phyloP scores from a whole-genome alignment of 2,888 invertebrate genomes.

The Ormyrus rosae region DNA sequence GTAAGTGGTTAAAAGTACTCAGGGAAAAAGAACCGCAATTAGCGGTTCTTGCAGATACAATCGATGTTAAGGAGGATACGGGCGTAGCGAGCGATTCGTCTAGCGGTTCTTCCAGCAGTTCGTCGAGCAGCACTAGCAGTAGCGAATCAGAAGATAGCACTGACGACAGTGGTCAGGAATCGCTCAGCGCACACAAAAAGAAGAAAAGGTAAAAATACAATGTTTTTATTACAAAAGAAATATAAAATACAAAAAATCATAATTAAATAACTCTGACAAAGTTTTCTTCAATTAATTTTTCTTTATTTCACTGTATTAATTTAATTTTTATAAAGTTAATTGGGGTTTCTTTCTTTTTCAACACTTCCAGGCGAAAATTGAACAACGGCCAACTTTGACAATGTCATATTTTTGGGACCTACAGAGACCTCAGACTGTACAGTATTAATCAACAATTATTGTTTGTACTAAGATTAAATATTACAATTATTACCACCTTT shows the following conservation, averaged over 20 bases:
- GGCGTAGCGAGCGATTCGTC: slow-evolving; percentile 97
- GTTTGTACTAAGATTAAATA: slow-evolving; percentile 73
- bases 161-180: slow-evolving; percentile 89
- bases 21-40: slow-evolving; percentile 86
- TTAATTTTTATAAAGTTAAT: slow-evolving; percentile 55
- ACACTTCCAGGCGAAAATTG: slow-evolving; percentile 73
- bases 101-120: slow-evolving; percentile 86
- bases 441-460: slow-evolving; percentile 75
- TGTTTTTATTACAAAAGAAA: slow-evolving; percentile 24
- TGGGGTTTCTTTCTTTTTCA: slow-evolving; percentile 57
- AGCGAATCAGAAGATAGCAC: slow-evolving; percentile 84
- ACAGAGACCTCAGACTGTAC: slow-evolving; percentile 75
- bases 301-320: slow-evolving; percentile 56
- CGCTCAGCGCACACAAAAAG: slow-evolving; percentile 89
- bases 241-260: slow-evolving; percentile 7
- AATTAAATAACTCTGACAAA: slow-evolving; percentile 25
- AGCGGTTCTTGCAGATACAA: slow-evolving; percentile 86
- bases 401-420: slow-evolving; percentile 70
- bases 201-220: slow-evolving; percentile 79
- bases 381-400: slow-evolving; percentile 74
- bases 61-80: slow-evolving; percentile 90
- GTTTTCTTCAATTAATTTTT: slow-evolving; percentile 44
- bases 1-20: slow-evolving; percentile 89
- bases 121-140: slow-evolving; percentile 82
- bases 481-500: slow-evolving; percentile 72